Base-by-base conservation (phyloP, 2,888 invertebrate genomes). In the Osmoderma eremita region DNA sequence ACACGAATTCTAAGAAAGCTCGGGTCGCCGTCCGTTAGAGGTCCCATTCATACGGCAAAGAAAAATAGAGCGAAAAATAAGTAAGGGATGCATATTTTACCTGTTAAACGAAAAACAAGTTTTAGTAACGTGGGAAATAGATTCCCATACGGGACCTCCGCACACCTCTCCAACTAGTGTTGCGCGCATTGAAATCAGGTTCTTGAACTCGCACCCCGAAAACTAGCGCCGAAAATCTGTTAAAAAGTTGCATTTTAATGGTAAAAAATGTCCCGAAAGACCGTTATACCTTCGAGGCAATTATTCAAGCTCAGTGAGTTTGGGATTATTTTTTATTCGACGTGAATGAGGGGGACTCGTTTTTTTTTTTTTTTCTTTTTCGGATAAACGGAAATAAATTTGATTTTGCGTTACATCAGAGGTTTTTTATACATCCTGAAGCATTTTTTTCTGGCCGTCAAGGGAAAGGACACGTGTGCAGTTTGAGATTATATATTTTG, bases 91-190 rank as follows among this genome's bases (percentile, higher is more conserved):
- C 65, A 68, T 68, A 66, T 68, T 71, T 70, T 73, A 70, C 70
- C 71, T 71, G 69, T 65, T 66, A 64, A 63, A 39, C 65, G 65
- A 70, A 72, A 71, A 73, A 73, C 71, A 70, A 73, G 71, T 72
- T 71, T n/a, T 66, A 58, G 45, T 63, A 68, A 69, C 73, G 73
- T 73, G 73, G 72, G 73, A 73, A 73, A 68, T 45, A 61, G 53
- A 67, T 69, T 63, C 67, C 30, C 49, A 38, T 48, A 69, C 63
- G 69, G 69, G 67, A 36, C 67, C 58, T 22, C 41, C 41, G 56
- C n/a, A 13, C 41, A 5, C 50, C 13, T 30, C 13, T 8, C 30
- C 20, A 51, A 20, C 6, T 51, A 22, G 24, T 8, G 56, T 41
- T n/a, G 53, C 36, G 45, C 42, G 58, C 61, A 69, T 69, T 67